These are phyloP conservation scores for Acanthochromis polyacanthus DNA, from an alignment of 2,113 vertebrate genomes.

Conservation along the genomic window DNA sequence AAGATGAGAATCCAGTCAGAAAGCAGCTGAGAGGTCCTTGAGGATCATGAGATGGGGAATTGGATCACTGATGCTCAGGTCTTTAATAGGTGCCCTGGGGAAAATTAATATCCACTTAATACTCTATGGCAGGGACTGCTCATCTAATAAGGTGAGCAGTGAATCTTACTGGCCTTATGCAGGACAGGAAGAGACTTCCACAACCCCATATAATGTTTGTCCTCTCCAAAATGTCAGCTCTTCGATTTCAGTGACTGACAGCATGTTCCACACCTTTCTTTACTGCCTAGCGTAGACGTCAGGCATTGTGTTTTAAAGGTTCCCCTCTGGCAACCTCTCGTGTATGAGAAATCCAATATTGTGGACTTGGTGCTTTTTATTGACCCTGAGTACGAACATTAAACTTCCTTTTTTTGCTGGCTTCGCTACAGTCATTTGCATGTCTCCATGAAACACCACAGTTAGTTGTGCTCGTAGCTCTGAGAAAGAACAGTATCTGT, in stretches of 20 bases:
- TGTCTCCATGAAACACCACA: conserved; percentile 26
- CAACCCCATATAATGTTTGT: conserved; percentile 15
- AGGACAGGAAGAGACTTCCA: conserved; percentile 10
- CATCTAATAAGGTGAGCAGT: conserved; percentile 60
- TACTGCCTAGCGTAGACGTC: conserved; percentile 20
- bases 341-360: conserved; percentile 67
- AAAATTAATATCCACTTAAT: conserved; percentile 83
- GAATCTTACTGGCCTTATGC: conserved; percentile 38
- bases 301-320: conserved; percentile 45
- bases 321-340: conserved; percentile 34
- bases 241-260: conserved; percentile 48
- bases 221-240: conserved; percentile 37
- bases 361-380: conserved; percentile 49
- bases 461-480: conserved; percentile 16
- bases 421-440: conserved; percentile 39
- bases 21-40: conserved; percentile 61
- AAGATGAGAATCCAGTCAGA: conserved; percentile 42
- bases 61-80: conserved; percentile 78
- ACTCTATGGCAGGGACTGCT: conserved; percentile 71
- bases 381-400: conserved; percentile 50
- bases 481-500: conserved; percentile 2
- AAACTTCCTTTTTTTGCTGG: conserved; percentile 23
- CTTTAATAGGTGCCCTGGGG: conserved; percentile 81
- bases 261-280: conserved; percentile 28
- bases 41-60: conserved; percentile 78